These are phyloP conservation scores for Sebastolobus altivelis DNA, from an alignment of 2,797 vertebrate species.

Conservation along the genomic window DNA sequence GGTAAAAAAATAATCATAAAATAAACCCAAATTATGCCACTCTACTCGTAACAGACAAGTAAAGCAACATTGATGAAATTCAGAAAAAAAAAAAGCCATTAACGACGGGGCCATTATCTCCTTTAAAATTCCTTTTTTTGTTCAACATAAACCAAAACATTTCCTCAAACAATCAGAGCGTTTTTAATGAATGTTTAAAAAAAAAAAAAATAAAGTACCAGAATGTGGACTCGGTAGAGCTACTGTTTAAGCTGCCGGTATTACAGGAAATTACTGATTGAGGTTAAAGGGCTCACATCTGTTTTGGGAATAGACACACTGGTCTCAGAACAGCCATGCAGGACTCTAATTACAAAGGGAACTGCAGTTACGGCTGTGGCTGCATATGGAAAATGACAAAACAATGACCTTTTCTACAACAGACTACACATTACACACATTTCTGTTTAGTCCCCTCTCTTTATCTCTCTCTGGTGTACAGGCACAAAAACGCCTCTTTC, in stretches of 20 bases:
- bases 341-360: constrained; percentile 44
- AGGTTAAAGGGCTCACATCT: constrained; percentile 66
- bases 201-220: neutral
- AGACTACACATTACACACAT: constrained; percentile 1
- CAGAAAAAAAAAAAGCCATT: constrained; percentile 46
- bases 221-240: constrained; percentile 2
- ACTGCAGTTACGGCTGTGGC: neutral
- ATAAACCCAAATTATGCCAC: constrained; percentile 71
- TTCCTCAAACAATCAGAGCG: constrained; percentile 56
- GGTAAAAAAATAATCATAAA: constrained; percentile 42
- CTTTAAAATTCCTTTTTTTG: constrained; percentile 63
- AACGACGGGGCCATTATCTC: constrained; percentile 60
- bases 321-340: constrained; percentile 31
- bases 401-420: constrained; percentile 36
- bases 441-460: constrained; percentile 1
- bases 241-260: constrained; percentile 39
- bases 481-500: neutral
- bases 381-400: constrained; percentile 35
- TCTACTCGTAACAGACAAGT: constrained; percentile 60
- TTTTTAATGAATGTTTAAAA: constrained; percentile 52
- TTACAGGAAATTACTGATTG: constrained; percentile 52
- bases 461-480: neutral
- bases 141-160: constrained; percentile 68
- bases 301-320: constrained; percentile 30
- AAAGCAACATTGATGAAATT: constrained; percentile 67